Conservation (phyloP, 2,113 vertebrate genomes). For the Casuarius casuarius region DNA sequence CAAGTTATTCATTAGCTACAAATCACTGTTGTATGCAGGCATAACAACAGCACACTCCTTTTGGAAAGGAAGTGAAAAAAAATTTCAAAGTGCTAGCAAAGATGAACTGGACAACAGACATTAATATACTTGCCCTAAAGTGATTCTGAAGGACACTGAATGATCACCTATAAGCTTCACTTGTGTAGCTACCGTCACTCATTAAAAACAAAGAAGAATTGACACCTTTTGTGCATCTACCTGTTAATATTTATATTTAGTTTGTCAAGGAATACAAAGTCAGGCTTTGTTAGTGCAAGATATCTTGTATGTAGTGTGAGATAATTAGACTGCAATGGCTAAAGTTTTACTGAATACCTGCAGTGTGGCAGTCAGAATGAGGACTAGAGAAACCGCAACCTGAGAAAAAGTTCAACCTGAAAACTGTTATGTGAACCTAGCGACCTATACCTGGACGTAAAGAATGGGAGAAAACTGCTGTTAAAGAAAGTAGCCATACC, state of each 20-base stretch:
- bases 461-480: neutral
- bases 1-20: neutral
- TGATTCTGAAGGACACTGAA: neutral
- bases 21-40: neutral
- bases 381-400: neutral
- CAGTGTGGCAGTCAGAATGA: neutral
- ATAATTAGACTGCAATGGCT: no score
- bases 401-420: fast-evolving
- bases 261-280: neutral
- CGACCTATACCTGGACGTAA: fast-evolving
- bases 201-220: no score
- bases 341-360: neutral
- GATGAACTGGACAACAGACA: neutral
- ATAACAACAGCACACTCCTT: neutral
- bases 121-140: neutral
- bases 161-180: neutral
- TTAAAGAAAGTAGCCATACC: neutral
- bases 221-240: no score
- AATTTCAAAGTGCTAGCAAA: neutral
- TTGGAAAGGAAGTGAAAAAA: neutral
- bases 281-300: neutral
- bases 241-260: no score
- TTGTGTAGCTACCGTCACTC: no score
- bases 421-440: neutral
- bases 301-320: neutral